Evolutionary conservation across 2,797 vertebrate species (phyloP), one percentile per base, ranked within the genome.

Genomic region (Leontopithecus rosalia): DNA sequence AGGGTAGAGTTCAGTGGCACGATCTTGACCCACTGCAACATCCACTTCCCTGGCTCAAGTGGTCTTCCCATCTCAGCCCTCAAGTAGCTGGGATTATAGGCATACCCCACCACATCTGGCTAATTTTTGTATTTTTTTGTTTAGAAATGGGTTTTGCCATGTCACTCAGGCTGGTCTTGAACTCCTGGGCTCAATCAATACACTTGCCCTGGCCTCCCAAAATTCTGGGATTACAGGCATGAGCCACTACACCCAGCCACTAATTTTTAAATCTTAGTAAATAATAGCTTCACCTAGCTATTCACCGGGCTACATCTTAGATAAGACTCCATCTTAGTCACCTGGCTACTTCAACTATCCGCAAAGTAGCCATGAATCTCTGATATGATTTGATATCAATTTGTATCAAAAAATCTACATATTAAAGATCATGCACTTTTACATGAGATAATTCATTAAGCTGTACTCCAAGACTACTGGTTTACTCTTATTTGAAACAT

Each of bases 401-500:
- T 67, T 67, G 17, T 75, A 33, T 39, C 7, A 70, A 30, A 79
- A 67, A 81, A 81, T 67, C 46, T 90, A 52, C 48, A 36, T 72
- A 88, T 86, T 70, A 88, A 77, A 96, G 39, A 17, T 48, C 22
- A 36, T 28, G 12, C 3, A 55, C 26, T 94, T 75, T 41, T 33
- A 87, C 5, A 28, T 17, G 22, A 58, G 46, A 92, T 22, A 73
- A 57, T 88, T 46, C 43, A 76, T 84, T 19, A 80, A 91, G 8
- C 20, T 2, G 58, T 28, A 58, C 12, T 91, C 8, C 9, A 91
- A 26, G 26, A 2, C n/a, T 90, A 33, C 67, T 67, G 43, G 39
- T 46, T 94, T 77, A 57, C 41, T 76, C 26, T 93, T 93, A 82
- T 82, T 90, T 95, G 73, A 91, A 48, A 89, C 48, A 70, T 55